Conservation (phyloP, 2,888 invertebrate species). For the Phorcus lineatus region DNA sequence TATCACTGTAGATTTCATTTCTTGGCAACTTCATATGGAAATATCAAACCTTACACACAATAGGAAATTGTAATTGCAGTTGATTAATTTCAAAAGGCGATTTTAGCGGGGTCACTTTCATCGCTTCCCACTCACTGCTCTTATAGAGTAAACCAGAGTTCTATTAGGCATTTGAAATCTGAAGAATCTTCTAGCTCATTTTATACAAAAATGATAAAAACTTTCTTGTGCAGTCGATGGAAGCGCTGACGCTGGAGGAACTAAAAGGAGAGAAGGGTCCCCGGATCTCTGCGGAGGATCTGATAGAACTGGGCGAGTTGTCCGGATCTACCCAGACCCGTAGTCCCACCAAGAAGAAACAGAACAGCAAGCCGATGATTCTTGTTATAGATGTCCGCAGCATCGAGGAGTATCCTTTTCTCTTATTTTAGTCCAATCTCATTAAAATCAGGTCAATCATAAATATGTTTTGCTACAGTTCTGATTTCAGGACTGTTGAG, state of each 20-base stretch:
- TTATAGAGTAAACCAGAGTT: no score
- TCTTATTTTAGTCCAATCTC: no score
- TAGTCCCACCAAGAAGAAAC: conserved; percentile 69
- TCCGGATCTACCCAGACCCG: conserved; percentile 57
- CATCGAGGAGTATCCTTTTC: conserved; percentile 81
- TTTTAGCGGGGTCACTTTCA: no score
- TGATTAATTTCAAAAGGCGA: no score
- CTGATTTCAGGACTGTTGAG: neutral
- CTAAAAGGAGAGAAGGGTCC: conserved; percentile 87
- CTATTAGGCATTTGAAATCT: no score
- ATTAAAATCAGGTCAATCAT: neutral
- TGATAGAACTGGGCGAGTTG: conserved; percentile 83
- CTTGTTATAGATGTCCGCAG: conserved; percentile 84
- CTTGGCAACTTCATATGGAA: no score
- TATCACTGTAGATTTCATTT: no score
- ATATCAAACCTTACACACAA: no score
- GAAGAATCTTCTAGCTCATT: neutral
- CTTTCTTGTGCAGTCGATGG: conserved; percentile 80
- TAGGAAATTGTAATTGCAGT: no score
- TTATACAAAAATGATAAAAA: neutral
- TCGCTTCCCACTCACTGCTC: no score
- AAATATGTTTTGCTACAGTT: neutral
- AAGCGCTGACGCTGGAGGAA: conserved; percentile 82
- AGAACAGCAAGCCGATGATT: conserved; percentile 76
- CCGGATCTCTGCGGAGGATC: conserved; percentile 89